These are phyloP conservation scores for Polypterus bichir DNA, from an alignment of 2,113 vertebrate species.

Conservation along the genomic window DNA sequence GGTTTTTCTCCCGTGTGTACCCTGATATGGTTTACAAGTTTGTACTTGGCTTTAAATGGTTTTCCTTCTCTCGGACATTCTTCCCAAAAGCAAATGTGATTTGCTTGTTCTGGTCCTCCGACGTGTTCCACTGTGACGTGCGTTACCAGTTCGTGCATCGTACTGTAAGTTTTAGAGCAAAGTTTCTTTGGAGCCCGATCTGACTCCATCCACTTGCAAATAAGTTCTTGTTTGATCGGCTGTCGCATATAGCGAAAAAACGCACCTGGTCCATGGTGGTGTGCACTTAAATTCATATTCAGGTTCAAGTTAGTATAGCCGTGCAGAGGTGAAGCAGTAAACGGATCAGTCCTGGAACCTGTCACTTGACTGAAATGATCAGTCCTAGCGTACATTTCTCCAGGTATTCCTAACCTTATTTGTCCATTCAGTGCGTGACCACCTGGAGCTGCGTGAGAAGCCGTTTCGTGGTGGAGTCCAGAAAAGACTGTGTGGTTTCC, in stretches of 20 bases:
- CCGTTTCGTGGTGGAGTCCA: constrained; percentile 81
- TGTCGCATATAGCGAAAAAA: constrained; percentile 98
- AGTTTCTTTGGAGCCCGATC: constrained; percentile 67
- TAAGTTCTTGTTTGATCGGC: constrained; percentile 95
- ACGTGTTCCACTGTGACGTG: constrained; percentile 98
- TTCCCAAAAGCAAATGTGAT: constrained; percentile 97
- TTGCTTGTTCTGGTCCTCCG: constrained; percentile 91
- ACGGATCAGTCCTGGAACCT: constrained; percentile 80
- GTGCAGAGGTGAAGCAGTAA: constrained; percentile 76
- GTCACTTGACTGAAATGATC: constrained; percentile 84
- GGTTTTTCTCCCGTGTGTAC: constrained; percentile 98
- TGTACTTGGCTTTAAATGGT: constrained; percentile 98
- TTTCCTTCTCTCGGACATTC: constrained; percentile 95
- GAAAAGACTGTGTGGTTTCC: constrained; percentile 77
- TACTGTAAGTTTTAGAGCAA: constrained; percentile 96
- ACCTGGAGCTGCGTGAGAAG: constrained; percentile 77
- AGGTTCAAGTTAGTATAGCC: constrained; percentile 76
- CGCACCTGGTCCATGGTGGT: constrained; percentile 81
- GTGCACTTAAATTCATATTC: constrained; percentile 81
- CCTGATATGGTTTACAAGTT: constrained; percentile 98
- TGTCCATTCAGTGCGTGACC: constrained; percentile 85
- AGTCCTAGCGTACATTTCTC: constrained; percentile 91
- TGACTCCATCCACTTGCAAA: constrained; percentile 92
- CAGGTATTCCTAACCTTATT: constrained; percentile 92
- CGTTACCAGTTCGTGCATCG: constrained; percentile 95